Evolutionary conservation across 2,888 invertebrate genomes (phyloP), one percentile per base, ranked within the genome.

Genomic region (Byasa hedistus): DNA sequence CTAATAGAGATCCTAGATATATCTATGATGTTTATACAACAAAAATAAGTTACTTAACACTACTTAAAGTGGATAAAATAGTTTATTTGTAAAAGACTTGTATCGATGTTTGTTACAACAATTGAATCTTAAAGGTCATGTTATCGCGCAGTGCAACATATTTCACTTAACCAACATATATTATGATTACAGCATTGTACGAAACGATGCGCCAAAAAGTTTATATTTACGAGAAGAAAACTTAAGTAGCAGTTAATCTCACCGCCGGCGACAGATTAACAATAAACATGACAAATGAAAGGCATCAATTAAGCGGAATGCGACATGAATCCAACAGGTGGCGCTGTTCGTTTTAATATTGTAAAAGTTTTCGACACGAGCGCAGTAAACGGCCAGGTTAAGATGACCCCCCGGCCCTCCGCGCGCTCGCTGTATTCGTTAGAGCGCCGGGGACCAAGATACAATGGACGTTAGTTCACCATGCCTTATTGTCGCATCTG

Each of bases 271-370:
- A 32, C 32, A 32, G 32, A 32, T 32, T 10, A 51, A 64, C 64
- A 59, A 58, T 61, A 61, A 66, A 58, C 44, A 69, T 76, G 70
- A 69, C 78, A 79, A 83, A 84, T 80, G 80, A 82, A 79, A 79
- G n/a, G 80, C 79, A 76, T 76, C 86, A 82, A 88, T 90, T 91
- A 90, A 84, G 86, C 77, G 87, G 88, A 83, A 89, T 86, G 83
- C 84, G 79, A 82, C 80, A 79, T 75, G 79, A 75, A 79, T 75
- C 84, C 90, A 90, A 91, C 91, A 91, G 89, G 91, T 91, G 88
- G 84, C 82, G 82, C 85, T 82, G 88, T 89, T 89, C 89, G 85
- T 90, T 91, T 91, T 90, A 91, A 90, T 91, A 90, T 87, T 86
- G 83, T 89, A 86, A 89, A 91, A 91, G 86, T 90, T 90, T 85